Evolutionary conservation across 2,888 invertebrate species (phyloP).

Genomic region (Orchestes rusci): DNA sequence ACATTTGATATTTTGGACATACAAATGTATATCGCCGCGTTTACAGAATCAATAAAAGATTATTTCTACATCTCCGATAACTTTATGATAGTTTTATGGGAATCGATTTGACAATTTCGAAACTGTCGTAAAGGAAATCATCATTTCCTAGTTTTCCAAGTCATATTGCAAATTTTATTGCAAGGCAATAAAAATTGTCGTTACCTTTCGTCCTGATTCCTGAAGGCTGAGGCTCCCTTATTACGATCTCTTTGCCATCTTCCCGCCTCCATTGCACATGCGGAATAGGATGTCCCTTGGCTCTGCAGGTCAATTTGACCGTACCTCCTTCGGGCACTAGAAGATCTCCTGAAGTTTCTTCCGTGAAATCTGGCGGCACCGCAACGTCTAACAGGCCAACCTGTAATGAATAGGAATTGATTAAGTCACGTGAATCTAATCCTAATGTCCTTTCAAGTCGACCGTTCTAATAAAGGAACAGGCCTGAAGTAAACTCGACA

Average conservation of each 20-base stretch:
- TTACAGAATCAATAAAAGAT: no score
- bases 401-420: conserved; percentile 51
- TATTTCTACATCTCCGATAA: no score
- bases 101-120: conserved; percentile 11
- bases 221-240: conserved; percentile 60
- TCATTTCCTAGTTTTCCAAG: conserved; percentile 3
- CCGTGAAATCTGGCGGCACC: conserved; percentile 87
- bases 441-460: conserved; percentile 12
- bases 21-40: no score
- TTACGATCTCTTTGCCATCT: conserved; percentile 71
- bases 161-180: conserved; percentile 3
- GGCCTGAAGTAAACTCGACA: conserved; percentile 19
- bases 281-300: conserved; percentile 74
- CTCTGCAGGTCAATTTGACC: conserved; percentile 60
- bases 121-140: conserved; percentile 12
- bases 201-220: conserved; percentile 45
- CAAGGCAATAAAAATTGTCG: no score
- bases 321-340: conserved; percentile 80
- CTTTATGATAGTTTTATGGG: conserved; percentile 14
- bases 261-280: conserved; percentile 78
- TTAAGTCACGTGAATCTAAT: no score
- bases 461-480: conserved; percentile 18
- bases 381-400: conserved; percentile 80
- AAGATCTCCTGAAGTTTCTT: conserved; percentile 84
- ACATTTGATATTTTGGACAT: no score